These are phyloP conservation scores for Julus scanicus DNA, from an alignment of 2,888 invertebrate genomes.

Conservation along the genomic window DNA sequence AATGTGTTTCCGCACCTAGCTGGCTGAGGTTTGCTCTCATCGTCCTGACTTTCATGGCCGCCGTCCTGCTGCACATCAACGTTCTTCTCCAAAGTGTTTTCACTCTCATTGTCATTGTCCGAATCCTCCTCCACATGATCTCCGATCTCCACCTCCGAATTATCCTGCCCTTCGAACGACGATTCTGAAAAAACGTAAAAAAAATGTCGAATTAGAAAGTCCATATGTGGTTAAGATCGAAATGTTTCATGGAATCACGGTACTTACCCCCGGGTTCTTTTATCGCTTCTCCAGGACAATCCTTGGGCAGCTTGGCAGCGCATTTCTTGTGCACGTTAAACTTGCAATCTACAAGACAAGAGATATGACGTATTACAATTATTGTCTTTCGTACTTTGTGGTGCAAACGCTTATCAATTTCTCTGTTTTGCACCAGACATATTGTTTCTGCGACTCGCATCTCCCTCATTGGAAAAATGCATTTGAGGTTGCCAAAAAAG, in stretches of 20 bases:
- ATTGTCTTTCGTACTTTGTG: not conserved
- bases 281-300: conserved; percentile 84
- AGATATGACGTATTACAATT: not conserved
- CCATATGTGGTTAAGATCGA: no score
- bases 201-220: no score
- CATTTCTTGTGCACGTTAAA: conserved; percentile 97
- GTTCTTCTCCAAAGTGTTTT: conserved; percentile 55
- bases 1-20: conserved; percentile 56
- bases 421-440: no score
- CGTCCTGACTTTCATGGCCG: conserved; percentile 57
- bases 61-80: conserved; percentile 53
- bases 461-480: no score
- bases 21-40: conserved; percentile 56
- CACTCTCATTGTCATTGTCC: conserved; percentile 58
- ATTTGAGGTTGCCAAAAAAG: no score
- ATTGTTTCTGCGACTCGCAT: no score
- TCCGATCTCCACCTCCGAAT: conserved; percentile 55
- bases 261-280: conserved; percentile 68
- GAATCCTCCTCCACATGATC: conserved; percentile 56
- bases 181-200: conserved; percentile 1
- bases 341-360: conserved; percentile 76
- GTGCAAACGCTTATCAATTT: no score
- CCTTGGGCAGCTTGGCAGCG: conserved; percentile 86
- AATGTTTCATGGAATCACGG: no score
- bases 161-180: conserved; percentile 55